phyloP scores from a whole-genome alignment of 2,113 vertebrate genomes.

The Psephotus haematonotus region DNA sequence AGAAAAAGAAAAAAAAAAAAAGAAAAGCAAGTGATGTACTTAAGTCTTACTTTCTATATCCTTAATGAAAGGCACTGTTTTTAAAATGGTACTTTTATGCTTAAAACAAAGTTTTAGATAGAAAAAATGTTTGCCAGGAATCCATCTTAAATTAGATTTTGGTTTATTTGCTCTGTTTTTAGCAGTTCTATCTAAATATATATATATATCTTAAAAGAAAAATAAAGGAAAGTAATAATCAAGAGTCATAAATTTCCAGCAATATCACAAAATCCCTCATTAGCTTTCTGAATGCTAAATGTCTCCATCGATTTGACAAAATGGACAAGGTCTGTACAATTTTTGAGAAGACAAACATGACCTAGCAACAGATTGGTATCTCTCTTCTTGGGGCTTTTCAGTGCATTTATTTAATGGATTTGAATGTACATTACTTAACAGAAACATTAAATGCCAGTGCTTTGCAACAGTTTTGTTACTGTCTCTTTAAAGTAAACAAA shows the following conservation, averaged over 20 bases:
- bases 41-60: conserved; percentile 70
- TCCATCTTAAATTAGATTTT: conserved; percentile 73
- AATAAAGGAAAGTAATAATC: conserved; percentile 54
- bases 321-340: conserved; percentile 58
- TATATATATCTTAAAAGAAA: conserved; percentile 58
- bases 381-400: conserved; percentile 78
- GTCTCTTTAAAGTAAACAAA: conserved; percentile 75
- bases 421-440: conserved; percentile 77
- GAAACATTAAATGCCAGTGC: conserved; percentile 86
- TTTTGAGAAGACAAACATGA: conserved; percentile 63
- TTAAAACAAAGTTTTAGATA: conserved; percentile 68
- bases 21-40: conserved; percentile 53
- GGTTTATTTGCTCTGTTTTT: conserved; percentile 70
- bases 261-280: conserved; percentile 64
- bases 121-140: conserved; percentile 62
- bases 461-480: conserved; percentile 83
- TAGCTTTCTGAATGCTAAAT: conserved; percentile 56
- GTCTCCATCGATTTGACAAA: conserved; percentile 62
- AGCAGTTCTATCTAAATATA: conserved; percentile 65
- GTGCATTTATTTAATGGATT: conserved; percentile 79
- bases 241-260: conserved; percentile 61
- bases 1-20: not conserved
- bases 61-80: conserved; percentile 81
- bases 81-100: conserved; percentile 67
- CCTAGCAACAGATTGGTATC: conserved; percentile 70